Base-by-base conservation (phyloP, 2,113 vertebrate genomes). In the Telmatochromis sp. region DNA sequence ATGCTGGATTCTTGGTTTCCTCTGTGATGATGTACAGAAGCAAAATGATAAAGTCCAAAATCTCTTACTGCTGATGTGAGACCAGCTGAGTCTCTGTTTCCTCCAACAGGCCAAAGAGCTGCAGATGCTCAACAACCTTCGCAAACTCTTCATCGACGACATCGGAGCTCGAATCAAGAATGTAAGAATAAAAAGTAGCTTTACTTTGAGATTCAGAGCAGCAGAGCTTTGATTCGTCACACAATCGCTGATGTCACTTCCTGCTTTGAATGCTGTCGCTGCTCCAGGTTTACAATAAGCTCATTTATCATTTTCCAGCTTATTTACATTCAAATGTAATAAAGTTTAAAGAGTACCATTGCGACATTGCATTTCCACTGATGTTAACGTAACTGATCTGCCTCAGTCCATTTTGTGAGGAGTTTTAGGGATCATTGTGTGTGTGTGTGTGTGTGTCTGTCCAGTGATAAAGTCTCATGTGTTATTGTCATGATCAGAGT, bases 121-220 rank as follows among this genome's bases (percentile, higher is more conserved):
- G 40, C 98, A 98, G 96, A 99, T 96, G 3, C 97, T 99, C 23
- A 97, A 97, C 82, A 96, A 97, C 82, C 97, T 99, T 3, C 97
- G 98, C 9, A 98, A 97, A 42, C 95, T 98, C 54, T 99, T 99
- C 57, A 97, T 99, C 83, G 96, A 98, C 82, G 98, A 99, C 86
- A 95, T 99, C 54, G 96, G 97, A 19, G 96, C 96, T 19, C 96
- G 98, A 2, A 97, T 99, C 85, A 97, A 97, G 89, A 98, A 97
- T 88, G 98, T 98, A 94, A 97, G 97, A 53, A 14, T 21, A 55
- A 26, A 28, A 15, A 71, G n/a, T 42, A 71, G n/a, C 37, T 71
- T 21, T 23, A 42, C 12, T 26, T 73, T 45, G 21, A 26, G 3
- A 15, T 45, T 73, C 21, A 42, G 35, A 68, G 11, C 11, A 68